Conservation (phyloP, 1,140 invertebrate species). For the Cepaea nemoralis region DNA sequence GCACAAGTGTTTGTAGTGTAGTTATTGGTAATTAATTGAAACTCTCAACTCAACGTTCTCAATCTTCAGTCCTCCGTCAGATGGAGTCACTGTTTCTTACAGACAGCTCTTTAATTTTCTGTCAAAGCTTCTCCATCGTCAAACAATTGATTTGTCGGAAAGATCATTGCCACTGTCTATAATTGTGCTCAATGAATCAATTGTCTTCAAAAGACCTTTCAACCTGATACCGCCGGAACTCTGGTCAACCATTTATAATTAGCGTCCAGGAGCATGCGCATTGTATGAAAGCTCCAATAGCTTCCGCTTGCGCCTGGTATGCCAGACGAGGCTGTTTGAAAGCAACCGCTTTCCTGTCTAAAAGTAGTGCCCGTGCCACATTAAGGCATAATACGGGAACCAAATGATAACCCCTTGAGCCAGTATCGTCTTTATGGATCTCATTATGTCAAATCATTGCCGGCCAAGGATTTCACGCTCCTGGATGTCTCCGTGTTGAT, state of each 20-base stretch:
- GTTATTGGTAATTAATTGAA: too few species aligned
- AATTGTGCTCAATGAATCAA: constrained; percentile 36
- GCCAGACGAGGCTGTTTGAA: constrained; percentile 36
- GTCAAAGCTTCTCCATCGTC: constrained; percentile 15
- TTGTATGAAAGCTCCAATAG: constrained; percentile 41
- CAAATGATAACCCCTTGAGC: constrained; percentile 34
- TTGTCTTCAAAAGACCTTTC: constrained; percentile 36
- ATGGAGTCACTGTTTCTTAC: too few species aligned
- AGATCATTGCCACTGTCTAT: constrained; percentile 36
- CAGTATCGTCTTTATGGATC: constrained; percentile 38
- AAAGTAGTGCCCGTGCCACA: constrained; percentile 28
- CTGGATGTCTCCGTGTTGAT: neutral
- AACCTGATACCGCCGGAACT: constrained; percentile 35
- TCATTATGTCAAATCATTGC: constrained; percentile 27
- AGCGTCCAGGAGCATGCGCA: constrained; percentile 32
- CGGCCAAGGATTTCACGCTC: constrained; percentile 37
- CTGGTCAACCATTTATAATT: constrained; percentile 3
- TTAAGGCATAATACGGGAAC: constrained; percentile 37
- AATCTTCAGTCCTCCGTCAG: too few species aligned
- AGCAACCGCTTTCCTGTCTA: constrained; percentile 35
- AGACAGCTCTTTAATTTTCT: too few species aligned
- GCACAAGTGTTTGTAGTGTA: too few species aligned
- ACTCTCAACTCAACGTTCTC: too few species aligned
- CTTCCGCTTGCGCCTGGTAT: constrained; percentile 36
- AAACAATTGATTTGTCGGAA: constrained; percentile 23